Percentiles rank a stretch among this genome's conserved stretches.
These are phyloP conservation scores for Albula glossodonta DNA, from an alignment of 2,113 vertebrate species.

Conservation along the genomic window DNA sequence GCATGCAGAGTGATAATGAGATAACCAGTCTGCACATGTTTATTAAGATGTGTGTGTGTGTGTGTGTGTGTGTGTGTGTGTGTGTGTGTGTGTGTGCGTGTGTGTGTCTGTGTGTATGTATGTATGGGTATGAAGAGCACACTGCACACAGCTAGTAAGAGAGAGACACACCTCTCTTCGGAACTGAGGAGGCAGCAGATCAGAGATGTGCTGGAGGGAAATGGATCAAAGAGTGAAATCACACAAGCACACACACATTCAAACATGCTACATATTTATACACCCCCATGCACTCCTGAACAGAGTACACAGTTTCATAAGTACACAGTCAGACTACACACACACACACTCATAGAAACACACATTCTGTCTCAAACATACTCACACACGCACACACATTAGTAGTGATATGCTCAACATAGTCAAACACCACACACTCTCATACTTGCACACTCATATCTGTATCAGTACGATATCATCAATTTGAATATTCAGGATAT, in stretches of 20 bases:
- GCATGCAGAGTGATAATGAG: too few relatives aligned
- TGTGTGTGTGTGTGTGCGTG: slow-evolving; percentile 15
- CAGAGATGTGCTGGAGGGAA: slow-evolving; percentile 49
- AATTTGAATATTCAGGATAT: too few relatives aligned
- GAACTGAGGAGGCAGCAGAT: slow-evolving; percentile 48
- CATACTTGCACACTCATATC: background rate
- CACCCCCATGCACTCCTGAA: background rate
- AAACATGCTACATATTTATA: background rate
- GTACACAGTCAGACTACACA: background rate
- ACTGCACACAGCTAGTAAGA: slow-evolving; percentile 4
- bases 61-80: slow-evolving; percentile 9
- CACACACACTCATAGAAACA: background rate
- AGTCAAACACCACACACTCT: background rate
- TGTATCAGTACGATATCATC: too few relatives aligned
- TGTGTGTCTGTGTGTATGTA: background rate
- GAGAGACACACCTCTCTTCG: slow-evolving; percentile 47
- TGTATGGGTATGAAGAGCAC: background rate
- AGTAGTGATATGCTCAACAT: too few relatives aligned
- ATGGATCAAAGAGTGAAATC: background rate
- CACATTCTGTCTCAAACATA: background rate
- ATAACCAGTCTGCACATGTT: background rate
- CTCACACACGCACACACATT: too few relatives aligned
- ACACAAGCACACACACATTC: background rate
- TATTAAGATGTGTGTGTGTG: background rate
- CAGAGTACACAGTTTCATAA: too few relatives aligned